Conservation (phyloP, 1,140 invertebrate genomes). For the Ips typographus region DNA sequence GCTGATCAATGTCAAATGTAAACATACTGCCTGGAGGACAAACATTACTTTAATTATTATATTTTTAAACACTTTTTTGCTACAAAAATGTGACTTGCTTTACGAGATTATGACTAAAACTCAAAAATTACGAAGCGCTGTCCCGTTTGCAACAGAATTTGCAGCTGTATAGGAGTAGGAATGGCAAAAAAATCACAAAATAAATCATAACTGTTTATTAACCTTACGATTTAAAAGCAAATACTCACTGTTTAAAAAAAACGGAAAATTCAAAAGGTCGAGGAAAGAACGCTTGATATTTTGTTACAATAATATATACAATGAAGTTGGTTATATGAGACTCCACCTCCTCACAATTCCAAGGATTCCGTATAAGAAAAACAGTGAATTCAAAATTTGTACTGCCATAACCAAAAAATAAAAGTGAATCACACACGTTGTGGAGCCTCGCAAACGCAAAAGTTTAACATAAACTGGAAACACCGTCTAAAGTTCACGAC, state of each 20-base stretch:
- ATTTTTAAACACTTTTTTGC: too few relatives aligned
- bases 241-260: conserved; percentile 41
- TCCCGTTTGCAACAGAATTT: too few relatives aligned
- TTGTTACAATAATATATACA: conserved; percentile 20
- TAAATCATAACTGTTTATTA: conserved; percentile 44
- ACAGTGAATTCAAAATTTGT: conserved; percentile 1
- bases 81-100: too few relatives aligned
- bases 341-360: background rate
- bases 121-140: too few relatives aligned
- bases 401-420: background rate
- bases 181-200: too few relatives aligned
- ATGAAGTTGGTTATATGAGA: conserved; percentile 10
- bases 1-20: too few relatives aligned
- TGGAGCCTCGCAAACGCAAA: conserved; percentile 4
- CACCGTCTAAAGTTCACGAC: background rate
- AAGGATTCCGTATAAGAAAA: background rate
- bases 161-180: too few relatives aligned
- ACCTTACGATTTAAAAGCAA: conserved; percentile 46
- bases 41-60: too few relatives aligned
- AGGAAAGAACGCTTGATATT: conserved; percentile 27
- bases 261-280: conserved; percentile 24
- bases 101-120: too few relatives aligned
- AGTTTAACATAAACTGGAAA: conserved; percentile 17
- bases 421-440: background rate
- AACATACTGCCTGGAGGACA: too few relatives aligned